Evolutionary conservation across 2,888 invertebrate species (phyloP).

Genomic region (Cephus runcator): DNA sequence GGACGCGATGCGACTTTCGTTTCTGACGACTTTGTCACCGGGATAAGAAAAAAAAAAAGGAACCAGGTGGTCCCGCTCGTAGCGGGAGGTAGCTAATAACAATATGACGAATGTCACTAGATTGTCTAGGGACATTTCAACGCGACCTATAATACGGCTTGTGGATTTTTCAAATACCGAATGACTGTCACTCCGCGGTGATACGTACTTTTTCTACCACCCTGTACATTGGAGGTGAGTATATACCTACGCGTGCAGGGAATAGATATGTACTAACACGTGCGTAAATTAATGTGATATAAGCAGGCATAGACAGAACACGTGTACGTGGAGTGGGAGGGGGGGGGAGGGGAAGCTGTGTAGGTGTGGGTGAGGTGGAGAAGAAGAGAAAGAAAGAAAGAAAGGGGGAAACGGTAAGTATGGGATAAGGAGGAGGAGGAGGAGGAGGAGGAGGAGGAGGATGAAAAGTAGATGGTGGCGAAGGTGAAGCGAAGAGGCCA

Average conservation of each 20-base stretch:
- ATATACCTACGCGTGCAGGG: conserved; percentile 29
- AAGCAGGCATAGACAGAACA: conserved; percentile 32
- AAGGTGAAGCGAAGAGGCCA: conserved; percentile 28
- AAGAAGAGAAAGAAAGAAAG: conserved; percentile 20
- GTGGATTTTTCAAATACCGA: neutral
- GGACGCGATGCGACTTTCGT: neutral
- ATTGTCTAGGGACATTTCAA: neutral
- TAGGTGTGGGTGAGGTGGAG: conserved; percentile 16
- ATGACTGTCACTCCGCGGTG: neutral
- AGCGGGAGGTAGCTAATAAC: neutral
- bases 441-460: conserved; percentile 12
- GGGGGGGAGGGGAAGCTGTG: neutral
- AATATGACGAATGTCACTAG: neutral
- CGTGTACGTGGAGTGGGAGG: neutral
- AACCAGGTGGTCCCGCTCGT: neutral
- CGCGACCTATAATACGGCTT: no score
- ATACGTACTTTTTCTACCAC: conserved; percentile 37
- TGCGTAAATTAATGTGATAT: conserved; percentile 40
- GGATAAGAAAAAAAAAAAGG: neutral
- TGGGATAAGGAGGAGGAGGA: neutral
- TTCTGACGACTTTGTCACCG: neutral
- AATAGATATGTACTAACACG: conserved; percentile 30
- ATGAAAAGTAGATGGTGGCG: conserved; percentile 19
- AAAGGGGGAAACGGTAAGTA: neutral
- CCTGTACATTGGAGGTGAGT: conserved; percentile 40